These are phyloP conservation scores for Erythrolamprus reginae DNA, from an alignment of 2,113 vertebrate genomes.

Conservation along the genomic window DNA sequence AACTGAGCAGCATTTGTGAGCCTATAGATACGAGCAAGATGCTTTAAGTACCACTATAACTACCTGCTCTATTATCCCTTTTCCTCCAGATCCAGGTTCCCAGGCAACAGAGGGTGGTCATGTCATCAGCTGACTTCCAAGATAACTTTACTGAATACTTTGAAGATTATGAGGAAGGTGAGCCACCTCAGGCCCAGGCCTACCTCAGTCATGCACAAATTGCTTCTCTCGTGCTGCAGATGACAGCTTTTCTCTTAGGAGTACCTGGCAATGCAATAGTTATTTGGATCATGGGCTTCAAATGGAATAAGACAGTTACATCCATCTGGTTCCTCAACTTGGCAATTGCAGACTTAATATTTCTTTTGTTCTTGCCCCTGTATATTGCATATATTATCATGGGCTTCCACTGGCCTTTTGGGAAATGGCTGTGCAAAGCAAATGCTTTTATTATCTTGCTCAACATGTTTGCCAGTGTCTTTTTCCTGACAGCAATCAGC, in stretches of 20 bases:
- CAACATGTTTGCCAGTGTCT: conserved; percentile 97
- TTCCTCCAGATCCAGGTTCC: background rate
- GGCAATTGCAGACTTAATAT: conserved; percentile 90
- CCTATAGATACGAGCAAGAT: background rate
- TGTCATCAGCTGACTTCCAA: conserved; percentile 58
- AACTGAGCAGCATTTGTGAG: background rate
- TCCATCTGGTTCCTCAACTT: conserved; percentile 91
- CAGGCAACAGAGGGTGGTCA: conserved; percentile 39
- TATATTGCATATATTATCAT: conserved; percentile 86
- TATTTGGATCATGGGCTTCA: conserved; percentile 90
- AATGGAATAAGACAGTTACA: conserved; percentile 85
- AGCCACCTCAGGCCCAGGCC: conserved; percentile 51
- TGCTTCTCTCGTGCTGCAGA: conserved; percentile 82
- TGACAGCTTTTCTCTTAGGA: conserved; percentile 82
- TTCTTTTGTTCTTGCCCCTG: conserved; percentile 88
- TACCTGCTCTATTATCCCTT: background rate
- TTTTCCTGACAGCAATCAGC: conserved; percentile 88
- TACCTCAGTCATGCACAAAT: conserved; percentile 75
- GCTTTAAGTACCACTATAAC: background rate
- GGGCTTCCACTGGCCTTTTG: conserved; percentile 91
- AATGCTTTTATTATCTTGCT: conserved; percentile 87
- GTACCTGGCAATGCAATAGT: conserved; percentile 87
- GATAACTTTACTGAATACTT: conserved; percentile 68
- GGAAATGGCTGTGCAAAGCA: conserved; percentile 83
- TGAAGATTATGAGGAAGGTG: conserved; percentile 59